Evolutionary conservation across 2,113 vertebrate species (phyloP).

Genomic region (Podocnemis expansa): DNA sequence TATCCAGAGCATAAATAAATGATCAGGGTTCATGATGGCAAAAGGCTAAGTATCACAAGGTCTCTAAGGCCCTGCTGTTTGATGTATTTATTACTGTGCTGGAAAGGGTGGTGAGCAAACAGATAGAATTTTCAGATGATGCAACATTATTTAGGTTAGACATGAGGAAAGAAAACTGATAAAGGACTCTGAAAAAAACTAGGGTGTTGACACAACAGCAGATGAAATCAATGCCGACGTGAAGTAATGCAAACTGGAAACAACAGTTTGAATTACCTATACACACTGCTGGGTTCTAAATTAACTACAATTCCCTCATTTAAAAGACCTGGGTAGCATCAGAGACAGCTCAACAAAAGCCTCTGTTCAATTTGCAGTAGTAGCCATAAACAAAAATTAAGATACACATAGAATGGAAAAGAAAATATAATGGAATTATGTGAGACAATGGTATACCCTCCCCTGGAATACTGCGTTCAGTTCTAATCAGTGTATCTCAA

Average conservation of each 20-base stretch:
- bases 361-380: background rate
- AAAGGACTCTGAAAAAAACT: background rate
- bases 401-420: background rate
- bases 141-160: background rate
- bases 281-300: background rate
- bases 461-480: background rate
- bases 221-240: background rate
- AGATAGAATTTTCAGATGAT: background rate
- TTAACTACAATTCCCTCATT: background rate
- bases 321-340: background rate
- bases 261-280: background rate
- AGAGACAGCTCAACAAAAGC: background rate
- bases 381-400: background rate
- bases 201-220: background rate
- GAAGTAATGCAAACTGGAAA: background rate
- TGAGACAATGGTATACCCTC: background rate
- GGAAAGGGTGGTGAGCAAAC: background rate
- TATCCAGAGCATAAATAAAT: background rate
- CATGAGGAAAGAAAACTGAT: background rate
- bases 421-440: background rate
- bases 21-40: background rate
- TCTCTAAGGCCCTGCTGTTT: background rate
- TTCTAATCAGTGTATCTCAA: background rate
- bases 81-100: background rate
- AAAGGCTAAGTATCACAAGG: background rate